Percentiles rank a stretch among this genome's conserved stretches.
phyloP scores from a whole-genome alignment of 2,113 vertebrate species.

The Ivindomyrus marchei region DNA sequence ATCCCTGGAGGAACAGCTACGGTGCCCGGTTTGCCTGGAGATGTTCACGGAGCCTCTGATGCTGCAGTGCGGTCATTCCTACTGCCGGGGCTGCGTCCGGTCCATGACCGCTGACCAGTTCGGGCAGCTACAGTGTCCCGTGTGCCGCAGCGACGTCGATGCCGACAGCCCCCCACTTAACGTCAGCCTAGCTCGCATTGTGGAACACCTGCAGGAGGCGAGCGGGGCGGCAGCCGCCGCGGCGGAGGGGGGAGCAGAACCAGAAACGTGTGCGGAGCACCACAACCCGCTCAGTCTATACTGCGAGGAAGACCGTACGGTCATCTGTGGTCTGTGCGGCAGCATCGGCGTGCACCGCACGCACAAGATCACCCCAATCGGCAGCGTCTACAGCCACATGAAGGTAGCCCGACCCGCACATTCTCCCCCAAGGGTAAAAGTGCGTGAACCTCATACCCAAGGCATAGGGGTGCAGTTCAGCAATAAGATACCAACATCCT shows the following conservation, averaged over 20 bases:
- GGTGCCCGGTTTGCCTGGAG: constrained; percentile 72
- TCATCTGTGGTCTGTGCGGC: constrained; percentile 75
- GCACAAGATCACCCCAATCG: constrained; percentile 63
- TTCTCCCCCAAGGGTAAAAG: neutral
- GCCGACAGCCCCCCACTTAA: constrained; percentile 61
- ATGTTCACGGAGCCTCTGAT: constrained; percentile 71
- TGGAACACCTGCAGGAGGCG: constrained; percentile 52
- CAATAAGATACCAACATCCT: neutral
- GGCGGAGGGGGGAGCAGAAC: constrained; percentile 27
- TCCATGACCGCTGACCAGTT: constrained; percentile 53
- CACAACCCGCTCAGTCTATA: constrained; percentile 75
- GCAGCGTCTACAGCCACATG: constrained; percentile 69
- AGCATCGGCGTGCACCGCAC: constrained; percentile 68
- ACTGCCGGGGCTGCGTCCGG: constrained; percentile 63
- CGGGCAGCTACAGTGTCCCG: constrained; percentile 58
- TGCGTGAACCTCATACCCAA: neutral
- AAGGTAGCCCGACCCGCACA: constrained; percentile 55
- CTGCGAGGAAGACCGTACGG: constrained; percentile 69
- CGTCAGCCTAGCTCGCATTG: constrained; percentile 59
- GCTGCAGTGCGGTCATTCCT: constrained; percentile 72
- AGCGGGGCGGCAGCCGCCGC: constrained; percentile 39
- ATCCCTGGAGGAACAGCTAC: constrained; percentile 65
- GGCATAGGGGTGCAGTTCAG: neutral
- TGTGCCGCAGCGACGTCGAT: constrained; percentile 62
- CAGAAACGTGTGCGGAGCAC: constrained; percentile 54